phyloP scores from a whole-genome alignment of 2,888 invertebrate species.

The Thymelicus lineola region DNA sequence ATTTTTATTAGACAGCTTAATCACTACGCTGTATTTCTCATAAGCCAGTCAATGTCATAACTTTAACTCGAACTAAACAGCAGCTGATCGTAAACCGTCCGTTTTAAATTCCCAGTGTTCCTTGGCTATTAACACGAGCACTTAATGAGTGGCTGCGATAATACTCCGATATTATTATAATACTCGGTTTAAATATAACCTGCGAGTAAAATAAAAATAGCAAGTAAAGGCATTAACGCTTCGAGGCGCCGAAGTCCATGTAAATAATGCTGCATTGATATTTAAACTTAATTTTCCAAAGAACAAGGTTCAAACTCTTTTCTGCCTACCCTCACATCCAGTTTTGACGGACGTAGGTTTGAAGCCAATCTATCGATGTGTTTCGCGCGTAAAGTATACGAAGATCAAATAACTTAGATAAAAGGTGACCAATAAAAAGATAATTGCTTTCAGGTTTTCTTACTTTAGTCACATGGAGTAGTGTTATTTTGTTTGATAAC shows the following conservation, averaged over 20 bases:
- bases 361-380: conserved; percentile 25
- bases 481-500: not conserved
- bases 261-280: not conserved
- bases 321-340: not conserved
- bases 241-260: conserved; percentile 36
- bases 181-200: conserved; percentile 50
- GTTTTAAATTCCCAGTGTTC: conserved; percentile 25
- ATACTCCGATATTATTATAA: conserved; percentile 62
- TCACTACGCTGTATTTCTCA: conserved; percentile 1
- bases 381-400: conserved; percentile 22
- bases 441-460: conserved; percentile 22
- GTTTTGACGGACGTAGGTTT: conserved; percentile 26
- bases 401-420: conserved; percentile 31
- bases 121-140: conserved; percentile 56
- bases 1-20: conserved; percentile 5
- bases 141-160: conserved; percentile 60
- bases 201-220: conserved; percentile 48
- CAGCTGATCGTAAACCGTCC: conserved; percentile 17
- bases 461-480: not conserved
- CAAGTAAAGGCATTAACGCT: conserved; percentile 44
- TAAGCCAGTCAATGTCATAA: conserved; percentile 8
- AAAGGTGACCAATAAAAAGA: conserved; percentile 23
- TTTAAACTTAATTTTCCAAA: not conserved
- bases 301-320: not conserved
- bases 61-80: conserved; percentile 10